Percentiles rank a stretch among this genome's conserved stretches.
phyloP scores from a whole-genome alignment of 2,888 invertebrate species.

The Megaustenia siamemsis region DNA sequence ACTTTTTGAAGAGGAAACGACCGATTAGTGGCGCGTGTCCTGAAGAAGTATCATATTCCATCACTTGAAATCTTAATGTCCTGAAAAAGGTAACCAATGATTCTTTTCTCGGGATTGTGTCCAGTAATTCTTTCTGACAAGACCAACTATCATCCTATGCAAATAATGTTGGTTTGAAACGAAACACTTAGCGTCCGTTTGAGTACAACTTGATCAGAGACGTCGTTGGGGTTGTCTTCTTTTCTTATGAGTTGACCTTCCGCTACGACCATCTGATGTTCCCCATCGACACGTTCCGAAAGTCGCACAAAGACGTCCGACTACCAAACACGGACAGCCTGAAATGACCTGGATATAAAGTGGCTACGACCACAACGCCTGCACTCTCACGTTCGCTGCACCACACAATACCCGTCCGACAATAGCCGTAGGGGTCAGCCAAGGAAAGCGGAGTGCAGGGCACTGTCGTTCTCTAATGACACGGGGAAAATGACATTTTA shows the following conservation, averaged over 20 bases:
- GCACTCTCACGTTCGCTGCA: slow-evolving; percentile 34
- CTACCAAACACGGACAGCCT: slow-evolving; percentile 25
- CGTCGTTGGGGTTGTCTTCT: slow-evolving; percentile 20
- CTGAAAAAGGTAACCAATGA: slow-evolving; percentile 15
- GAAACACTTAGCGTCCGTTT: slow-evolving; percentile 17
- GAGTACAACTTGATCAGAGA: slow-evolving; percentile 17
- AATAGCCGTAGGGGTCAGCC: slow-evolving; percentile 9
- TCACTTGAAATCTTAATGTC: slow-evolving; percentile 27
- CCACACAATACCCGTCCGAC: background rate
- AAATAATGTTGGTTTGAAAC: slow-evolving; percentile 47
- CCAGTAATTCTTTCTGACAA: slow-evolving; percentile 25
- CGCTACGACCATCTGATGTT: slow-evolving; percentile 46
- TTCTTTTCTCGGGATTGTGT: slow-evolving; percentile 14
- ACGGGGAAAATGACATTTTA: slow-evolving; percentile 2
- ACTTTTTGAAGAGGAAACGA: slow-evolving; percentile 8
- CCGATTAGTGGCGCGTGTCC: slow-evolving; percentile 34
- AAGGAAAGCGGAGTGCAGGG: slow-evolving; percentile 6
- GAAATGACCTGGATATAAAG: slow-evolving; percentile 43
- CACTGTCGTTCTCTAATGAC: background rate
- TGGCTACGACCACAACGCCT: slow-evolving; percentile 42
- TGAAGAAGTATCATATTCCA: slow-evolving; percentile 37
- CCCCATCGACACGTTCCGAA: slow-evolving; percentile 24
- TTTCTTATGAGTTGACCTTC: slow-evolving; percentile 39
- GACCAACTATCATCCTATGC: slow-evolving; percentile 34
- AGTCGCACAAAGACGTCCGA: slow-evolving; percentile 38